Conservation (phyloP, 2,888 invertebrate genomes). For the Acrobasis suavella region DNA sequence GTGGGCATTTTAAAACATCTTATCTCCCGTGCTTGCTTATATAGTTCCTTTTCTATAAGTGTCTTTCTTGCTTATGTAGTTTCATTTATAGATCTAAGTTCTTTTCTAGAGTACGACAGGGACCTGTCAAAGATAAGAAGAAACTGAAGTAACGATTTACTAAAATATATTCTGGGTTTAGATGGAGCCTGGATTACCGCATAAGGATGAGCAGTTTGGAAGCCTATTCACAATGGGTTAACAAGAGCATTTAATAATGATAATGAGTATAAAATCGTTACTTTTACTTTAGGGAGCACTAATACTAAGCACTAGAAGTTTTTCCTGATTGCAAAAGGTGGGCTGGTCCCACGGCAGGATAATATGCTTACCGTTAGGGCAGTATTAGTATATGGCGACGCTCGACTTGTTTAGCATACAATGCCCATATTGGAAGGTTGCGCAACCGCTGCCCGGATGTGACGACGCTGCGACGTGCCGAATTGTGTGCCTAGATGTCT, state of each 20-base stretch:
- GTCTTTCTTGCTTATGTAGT: background rate
- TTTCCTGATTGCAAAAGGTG: background rate
- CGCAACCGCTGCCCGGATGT: slow-evolving; percentile 76
- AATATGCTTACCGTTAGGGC: slow-evolving; percentile 50
- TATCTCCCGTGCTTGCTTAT: background rate
- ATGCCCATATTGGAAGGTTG: slow-evolving; percentile 73
- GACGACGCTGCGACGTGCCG: slow-evolving; percentile 56
- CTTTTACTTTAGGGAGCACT: background rate
- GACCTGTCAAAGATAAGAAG: too few species aligned
- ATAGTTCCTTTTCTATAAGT: background rate
- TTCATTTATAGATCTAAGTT: background rate
- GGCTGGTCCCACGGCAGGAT: slow-evolving; percentile 34
- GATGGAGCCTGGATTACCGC: too few species aligned
- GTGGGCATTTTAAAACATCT: slow-evolving; percentile 1
- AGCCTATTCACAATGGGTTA: too few species aligned
- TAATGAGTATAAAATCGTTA: background rate
- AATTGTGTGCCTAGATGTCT: slow-evolving; percentile 60
- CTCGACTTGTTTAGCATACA: slow-evolving; percentile 74
- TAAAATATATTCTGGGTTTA: too few species aligned
- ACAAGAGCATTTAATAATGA: too few species aligned
- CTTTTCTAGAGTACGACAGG: too few species aligned
- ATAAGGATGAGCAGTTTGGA: too few species aligned
- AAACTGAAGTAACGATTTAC: too few species aligned
- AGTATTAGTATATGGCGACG: slow-evolving; percentile 65
- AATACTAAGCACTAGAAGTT: background rate